phyloP scores from a whole-genome alignment of 2,797 vertebrate genomes.

The Sebastes trivittatus region DNA sequence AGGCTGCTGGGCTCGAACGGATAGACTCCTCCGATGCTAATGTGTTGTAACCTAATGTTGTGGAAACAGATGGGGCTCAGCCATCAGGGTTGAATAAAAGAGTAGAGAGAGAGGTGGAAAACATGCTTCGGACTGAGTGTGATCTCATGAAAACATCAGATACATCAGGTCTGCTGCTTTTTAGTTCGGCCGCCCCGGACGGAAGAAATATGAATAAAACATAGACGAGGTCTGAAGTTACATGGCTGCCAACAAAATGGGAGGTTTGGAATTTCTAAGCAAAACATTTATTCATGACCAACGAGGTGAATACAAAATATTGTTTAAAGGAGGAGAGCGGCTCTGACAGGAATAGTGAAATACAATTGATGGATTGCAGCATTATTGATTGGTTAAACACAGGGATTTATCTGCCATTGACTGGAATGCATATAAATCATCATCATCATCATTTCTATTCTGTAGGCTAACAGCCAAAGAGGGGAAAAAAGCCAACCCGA shows the following conservation, averaged over 20 bases:
- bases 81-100: slow-evolving; percentile 72
- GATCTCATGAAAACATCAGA: slow-evolving; percentile 75
- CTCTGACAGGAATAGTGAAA: slow-evolving; percentile 68
- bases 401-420: slow-evolving; percentile 74
- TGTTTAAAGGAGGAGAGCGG: slow-evolving; percentile 65
- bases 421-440: slow-evolving; percentile 72
- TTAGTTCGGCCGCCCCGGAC: slow-evolving; percentile 67
- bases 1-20: slow-evolving; percentile 50
- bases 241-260: slow-evolving; percentile 72
- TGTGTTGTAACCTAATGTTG: slow-evolving; percentile 71
- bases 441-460: slow-evolving; percentile 71
- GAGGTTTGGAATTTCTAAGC: slow-evolving; percentile 73
- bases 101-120: slow-evolving; percentile 64
- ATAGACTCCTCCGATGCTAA: slow-evolving; percentile 60
- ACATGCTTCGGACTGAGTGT: slow-evolving; percentile 59
- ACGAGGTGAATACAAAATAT: slow-evolving; percentile 72
- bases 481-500: slow-evolving; percentile 22
- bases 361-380: slow-evolving; percentile 77
- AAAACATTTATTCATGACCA: slow-evolving; percentile 80
- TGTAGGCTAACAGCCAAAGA: slow-evolving; percentile 39
- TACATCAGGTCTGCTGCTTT: slow-evolving; percentile 63
- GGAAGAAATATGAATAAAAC: slow-evolving; percentile 76
- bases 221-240: slow-evolving; percentile 71
- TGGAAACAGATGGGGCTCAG: slow-evolving; percentile 73
- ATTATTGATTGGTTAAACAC: slow-evolving; percentile 78